Percentiles rank a stretch among this genome's conserved stretches.
Conservation (phyloP, 2,888 invertebrate species). For the Drosophila diplacantha region DNA sequence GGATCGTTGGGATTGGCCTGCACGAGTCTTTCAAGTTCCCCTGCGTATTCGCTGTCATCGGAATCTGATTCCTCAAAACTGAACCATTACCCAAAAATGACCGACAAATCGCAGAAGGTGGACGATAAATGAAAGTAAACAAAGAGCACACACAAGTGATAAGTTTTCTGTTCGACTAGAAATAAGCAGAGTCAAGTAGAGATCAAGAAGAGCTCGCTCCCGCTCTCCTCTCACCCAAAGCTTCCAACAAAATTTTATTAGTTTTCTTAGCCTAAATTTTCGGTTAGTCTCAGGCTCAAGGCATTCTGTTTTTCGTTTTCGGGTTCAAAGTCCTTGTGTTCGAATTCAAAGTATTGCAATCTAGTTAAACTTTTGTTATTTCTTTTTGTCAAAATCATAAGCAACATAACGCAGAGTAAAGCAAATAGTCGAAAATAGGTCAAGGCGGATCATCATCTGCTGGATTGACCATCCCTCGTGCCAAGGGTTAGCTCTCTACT, state of each 20-base stretch:
- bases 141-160: constrained; percentile 49
- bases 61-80: constrained; percentile 64
- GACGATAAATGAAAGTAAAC: constrained; percentile 60
- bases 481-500: constrained; percentile 11
- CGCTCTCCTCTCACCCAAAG: neutral
- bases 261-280: constrained; percentile 22
- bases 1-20: constrained; percentile 50
- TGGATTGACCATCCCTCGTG: constrained; percentile 11
- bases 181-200: constrained; percentile 2
- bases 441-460: constrained; percentile 1
- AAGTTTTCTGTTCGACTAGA: constrained; percentile 20
- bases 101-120: constrained; percentile 39
- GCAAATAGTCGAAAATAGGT: constrained; percentile 14
- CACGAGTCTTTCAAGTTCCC: constrained; percentile 43
- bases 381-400: constrained; percentile 26
- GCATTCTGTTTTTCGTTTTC: constrained; percentile 6
- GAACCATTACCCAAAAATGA: constrained; percentile 39
- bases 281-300: constrained; percentile 20
- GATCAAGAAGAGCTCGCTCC: constrained; percentile 5
- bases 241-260: constrained; percentile 8
- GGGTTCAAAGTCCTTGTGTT: constrained; percentile 10
- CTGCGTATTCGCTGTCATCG: constrained; percentile 51
- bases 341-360: constrained; percentile 74
- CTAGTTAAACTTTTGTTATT: constrained; percentile 48
- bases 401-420: constrained; percentile 37